Conservation (phyloP, 2,888 invertebrate species). For the Scaptomyza polygonia region DNA sequence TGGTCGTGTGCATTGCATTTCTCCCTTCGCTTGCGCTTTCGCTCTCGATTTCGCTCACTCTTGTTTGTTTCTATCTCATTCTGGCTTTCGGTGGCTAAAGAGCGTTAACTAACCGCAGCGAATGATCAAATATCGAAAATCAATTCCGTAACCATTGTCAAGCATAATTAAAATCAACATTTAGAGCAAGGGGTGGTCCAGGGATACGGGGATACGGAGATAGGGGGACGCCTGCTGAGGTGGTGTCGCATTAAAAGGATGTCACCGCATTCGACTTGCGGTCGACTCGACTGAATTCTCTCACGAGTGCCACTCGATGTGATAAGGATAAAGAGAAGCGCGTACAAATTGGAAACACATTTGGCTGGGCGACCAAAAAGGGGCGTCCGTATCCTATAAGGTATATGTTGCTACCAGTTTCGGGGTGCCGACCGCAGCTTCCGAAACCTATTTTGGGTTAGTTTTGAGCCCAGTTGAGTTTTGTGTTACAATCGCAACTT, state of each 20-base stretch:
- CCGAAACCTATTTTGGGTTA: slow-evolving; percentile 83
- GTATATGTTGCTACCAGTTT: slow-evolving; percentile 14
- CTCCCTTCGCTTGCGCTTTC: slow-evolving; percentile 16
- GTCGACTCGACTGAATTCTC: slow-evolving; percentile 75
- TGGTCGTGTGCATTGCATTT: slow-evolving; percentile 42
- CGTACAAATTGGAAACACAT: slow-evolving; percentile 78
- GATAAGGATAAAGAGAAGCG: slow-evolving; percentile 69
- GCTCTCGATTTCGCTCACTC: slow-evolving; percentile 12
- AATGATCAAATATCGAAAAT: slow-evolving; percentile 81
- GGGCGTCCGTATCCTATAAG: slow-evolving; percentile 38
- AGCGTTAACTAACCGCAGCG: slow-evolving; percentile 80
- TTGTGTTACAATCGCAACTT: slow-evolving; percentile 72
- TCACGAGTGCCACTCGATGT: slow-evolving; percentile 77
- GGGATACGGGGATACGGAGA: slow-evolving; percentile 13
- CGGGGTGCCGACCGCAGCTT: slow-evolving; percentile 81
- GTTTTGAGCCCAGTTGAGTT: slow-evolving; percentile 57
- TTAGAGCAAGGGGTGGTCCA: slow-evolving; percentile 47
- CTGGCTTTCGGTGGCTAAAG: slow-evolving; percentile 59
- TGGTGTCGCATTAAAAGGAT: slow-evolving; percentile 78
- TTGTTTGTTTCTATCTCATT: not conserved
- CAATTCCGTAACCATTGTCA: slow-evolving; percentile 78
- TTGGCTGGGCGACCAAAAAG: slow-evolving; percentile 54
- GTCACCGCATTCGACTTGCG: slow-evolving; percentile 74
- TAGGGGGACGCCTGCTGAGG: slow-evolving; percentile 70
- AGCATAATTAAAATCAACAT: slow-evolving; percentile 75